Conservation (phyloP, 1,140 invertebrate genomes). For the Gryllus bimaculatus region DNA sequence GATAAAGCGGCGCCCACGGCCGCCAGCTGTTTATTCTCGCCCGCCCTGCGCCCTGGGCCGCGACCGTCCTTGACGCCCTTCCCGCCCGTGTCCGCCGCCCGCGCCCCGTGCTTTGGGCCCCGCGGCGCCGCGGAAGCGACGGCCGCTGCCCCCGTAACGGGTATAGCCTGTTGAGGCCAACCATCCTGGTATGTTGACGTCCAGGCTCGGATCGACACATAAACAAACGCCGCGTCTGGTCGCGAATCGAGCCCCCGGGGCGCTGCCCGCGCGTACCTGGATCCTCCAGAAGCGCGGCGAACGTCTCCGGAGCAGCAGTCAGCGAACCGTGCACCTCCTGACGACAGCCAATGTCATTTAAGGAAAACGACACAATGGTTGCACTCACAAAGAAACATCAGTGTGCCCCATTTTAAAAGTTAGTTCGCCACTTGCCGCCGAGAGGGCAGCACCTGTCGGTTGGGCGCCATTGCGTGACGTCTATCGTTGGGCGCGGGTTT, state of each 20-base stretch:
- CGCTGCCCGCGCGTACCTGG: neutral
- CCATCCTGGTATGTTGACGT: neutral
- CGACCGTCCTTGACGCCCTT: neutral
- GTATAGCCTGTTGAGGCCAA: neutral
- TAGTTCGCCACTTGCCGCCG: too few relatives aligned
- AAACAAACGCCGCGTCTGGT: too few relatives aligned
- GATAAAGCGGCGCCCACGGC: neutral
- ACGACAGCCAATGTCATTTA: neutral
- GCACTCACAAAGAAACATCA: neutral
- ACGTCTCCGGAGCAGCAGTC: neutral
- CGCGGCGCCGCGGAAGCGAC: neutral
- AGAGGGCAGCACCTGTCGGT: too few relatives aligned
- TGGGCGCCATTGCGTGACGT: too few relatives aligned
- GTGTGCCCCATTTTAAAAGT: too few relatives aligned
- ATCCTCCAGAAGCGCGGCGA: neutral
- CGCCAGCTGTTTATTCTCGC: neutral
- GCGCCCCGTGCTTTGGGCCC: neutral
- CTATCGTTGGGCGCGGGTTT: too few relatives aligned
- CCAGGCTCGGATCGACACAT: neutral
- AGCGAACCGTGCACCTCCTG: neutral
- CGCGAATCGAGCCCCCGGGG: too few relatives aligned
- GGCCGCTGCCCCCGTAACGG: neutral
- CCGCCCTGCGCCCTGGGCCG: too few relatives aligned
- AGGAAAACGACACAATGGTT: neutral
- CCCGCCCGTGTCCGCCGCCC: neutral